A percentile compares a stretch with the other conserved stretches of the same genome.
These are phyloP conservation scores for Acanthisitta chloris DNA, from an alignment of 2,113 vertebrate genomes.

Conservation along the genomic window DNA sequence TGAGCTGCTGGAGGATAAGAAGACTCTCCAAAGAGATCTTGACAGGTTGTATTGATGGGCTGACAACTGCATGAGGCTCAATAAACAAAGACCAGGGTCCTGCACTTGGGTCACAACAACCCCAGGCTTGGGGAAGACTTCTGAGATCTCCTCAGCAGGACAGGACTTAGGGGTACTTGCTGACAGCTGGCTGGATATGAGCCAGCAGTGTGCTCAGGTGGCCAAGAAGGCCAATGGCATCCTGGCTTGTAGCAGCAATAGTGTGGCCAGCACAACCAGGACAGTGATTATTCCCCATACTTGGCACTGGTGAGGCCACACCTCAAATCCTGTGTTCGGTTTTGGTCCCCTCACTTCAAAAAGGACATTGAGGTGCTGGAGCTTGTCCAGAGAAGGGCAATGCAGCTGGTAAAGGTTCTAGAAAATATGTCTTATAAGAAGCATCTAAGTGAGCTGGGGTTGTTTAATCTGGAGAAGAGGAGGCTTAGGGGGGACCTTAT, in stretches of 20 bases:
- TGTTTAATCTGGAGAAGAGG: not conserved
- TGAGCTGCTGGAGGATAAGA: not conserved
- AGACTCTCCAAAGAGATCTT: not conserved
- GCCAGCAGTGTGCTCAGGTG: not conserved
- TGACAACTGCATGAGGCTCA: not conserved
- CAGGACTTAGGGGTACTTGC: too few relatives aligned
- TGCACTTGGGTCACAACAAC: not conserved
- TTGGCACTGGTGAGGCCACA: rapidly evolving
- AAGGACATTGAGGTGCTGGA: not conserved
- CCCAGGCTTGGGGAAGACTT: not conserved
- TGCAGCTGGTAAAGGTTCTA: not conserved
- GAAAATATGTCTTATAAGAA: not conserved
- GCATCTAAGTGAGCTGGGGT: not conserved
- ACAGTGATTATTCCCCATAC: not conserved
- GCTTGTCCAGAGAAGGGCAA: not conserved
- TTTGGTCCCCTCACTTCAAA: not conserved
- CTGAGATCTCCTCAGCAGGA: not conserved
- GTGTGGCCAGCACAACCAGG: not conserved
- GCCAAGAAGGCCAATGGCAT: not conserved
- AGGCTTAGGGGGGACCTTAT: not conserved
- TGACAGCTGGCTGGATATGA: not conserved
- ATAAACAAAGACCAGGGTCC: not conserved
- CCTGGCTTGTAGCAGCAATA: not conserved
- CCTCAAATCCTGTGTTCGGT: rapidly evolving
- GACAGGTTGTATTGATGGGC: not conserved